Evolutionary conservation across 1,140 invertebrate genomes (phyloP).

Genomic region (silkworm (Bombyx mori)): DNA sequence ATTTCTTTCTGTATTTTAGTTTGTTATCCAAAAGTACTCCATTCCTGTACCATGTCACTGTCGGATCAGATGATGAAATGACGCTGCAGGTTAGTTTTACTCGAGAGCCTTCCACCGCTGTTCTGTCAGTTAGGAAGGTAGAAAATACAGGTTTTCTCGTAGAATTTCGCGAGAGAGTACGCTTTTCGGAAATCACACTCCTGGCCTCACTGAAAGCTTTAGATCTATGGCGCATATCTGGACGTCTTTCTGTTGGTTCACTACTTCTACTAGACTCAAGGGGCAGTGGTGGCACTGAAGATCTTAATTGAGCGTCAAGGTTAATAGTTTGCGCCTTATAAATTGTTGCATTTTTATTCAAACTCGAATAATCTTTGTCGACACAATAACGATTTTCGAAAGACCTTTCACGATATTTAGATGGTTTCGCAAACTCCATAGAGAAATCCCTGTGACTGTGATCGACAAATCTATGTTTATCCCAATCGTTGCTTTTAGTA

Average conservation of each 20-base stretch:
- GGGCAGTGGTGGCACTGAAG: conserved; percentile 18
- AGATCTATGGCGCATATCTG: conserved; percentile 27
- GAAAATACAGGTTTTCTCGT: conserved; percentile 85
- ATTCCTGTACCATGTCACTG: conserved; percentile 88
- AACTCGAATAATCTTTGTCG: conserved; percentile 9
- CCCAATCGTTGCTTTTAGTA: conserved; percentile 18
- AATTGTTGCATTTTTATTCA: conserved; percentile 21
- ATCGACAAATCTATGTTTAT: conserved; percentile 33
- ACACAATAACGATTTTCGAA: conserved; percentile 15
- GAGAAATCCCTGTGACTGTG: conserved; percentile 37
- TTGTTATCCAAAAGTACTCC: conserved; percentile 72
- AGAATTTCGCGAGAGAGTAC: conserved; percentile 50
- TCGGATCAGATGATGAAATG: conserved; percentile 84
- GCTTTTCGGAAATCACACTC: conserved; percentile 40
- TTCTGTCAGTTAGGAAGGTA: conserved; percentile 83
- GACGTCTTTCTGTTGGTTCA: conserved; percentile 20
- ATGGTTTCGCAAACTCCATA: conserved; percentile 38
- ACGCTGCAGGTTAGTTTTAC: conserved; percentile 89
- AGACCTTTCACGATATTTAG: conserved; percentile 38
- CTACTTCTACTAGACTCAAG: conserved; percentile 13
- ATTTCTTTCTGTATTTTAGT: conserved; percentile 73
- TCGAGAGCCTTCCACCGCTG: conserved; percentile 79
- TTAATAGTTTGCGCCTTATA: conserved; percentile 47
- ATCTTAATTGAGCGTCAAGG: conserved; percentile 38
- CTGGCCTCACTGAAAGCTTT: conserved; percentile 43